Base-by-base conservation (phyloP, 2,113 vertebrate species). In the Anhinga anhinga region DNA sequence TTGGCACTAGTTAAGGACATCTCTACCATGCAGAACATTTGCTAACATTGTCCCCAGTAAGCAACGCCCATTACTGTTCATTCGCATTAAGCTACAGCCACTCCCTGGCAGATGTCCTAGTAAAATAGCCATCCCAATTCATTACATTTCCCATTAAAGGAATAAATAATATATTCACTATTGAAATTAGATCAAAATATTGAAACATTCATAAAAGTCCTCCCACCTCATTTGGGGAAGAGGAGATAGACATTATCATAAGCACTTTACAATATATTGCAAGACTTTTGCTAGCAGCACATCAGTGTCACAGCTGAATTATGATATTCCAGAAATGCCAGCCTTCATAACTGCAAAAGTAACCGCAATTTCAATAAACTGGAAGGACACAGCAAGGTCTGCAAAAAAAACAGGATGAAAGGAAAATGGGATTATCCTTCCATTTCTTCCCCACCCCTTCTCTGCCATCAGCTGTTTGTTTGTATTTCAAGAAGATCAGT, bases 141-240 rank as follows among this genome's bases (percentile, higher is more conserved):
- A 69, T 85, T 94, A 82, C 53, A 72, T 26, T 72, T 76, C 40
- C 91, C 89, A 94, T 95, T 94, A 93, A 87, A 91, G 53, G 77
- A 79, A 94, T 69, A 95, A 93, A 87, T 76, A 88, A 92, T 87
- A 59, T 40, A 82, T 69, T 61, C 45, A 1, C 34, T 79, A 86
- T 45, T 82, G 70, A 97, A 94, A 95, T 87, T n/a, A 86, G 77
- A 92, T 86, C 77, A 93, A 95, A 94, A 95, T 94, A 94, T 59
- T 84, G 61, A 59, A 96, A 94, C 73, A 93, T 65, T 80, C 65
- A 86, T 94, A 84, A 69, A 93, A 93, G 52, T 49, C 86, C 70
- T 85, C 77, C 88, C 77, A 82, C 26, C 27, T 92, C 67, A 81
- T 95, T 63, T 83, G 53, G 52, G 59, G 32, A 90, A 89, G 32